Evolutionary conservation across 2,888 invertebrate species (phyloP).

Genomic region (Himalopsyche japonica): DNA sequence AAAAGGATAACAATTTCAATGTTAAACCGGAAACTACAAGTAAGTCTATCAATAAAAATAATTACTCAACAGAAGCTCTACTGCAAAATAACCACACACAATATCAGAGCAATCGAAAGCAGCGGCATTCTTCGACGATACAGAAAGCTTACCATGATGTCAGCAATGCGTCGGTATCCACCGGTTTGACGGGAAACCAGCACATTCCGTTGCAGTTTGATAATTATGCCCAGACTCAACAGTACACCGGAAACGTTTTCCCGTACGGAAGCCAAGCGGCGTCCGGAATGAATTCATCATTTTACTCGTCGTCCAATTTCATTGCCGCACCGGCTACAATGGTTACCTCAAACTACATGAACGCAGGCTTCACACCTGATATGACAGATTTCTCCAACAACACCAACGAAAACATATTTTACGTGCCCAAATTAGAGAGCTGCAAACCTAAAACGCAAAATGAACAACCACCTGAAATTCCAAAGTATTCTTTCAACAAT

Average conservation of each 20-base stretch:
- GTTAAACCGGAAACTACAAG: slow-evolving; percentile 12
- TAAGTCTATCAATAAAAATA: slow-evolving; percentile 27
- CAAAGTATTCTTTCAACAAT: slow-evolving; percentile 25
- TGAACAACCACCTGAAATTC: slow-evolving; percentile 6
- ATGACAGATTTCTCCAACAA: slow-evolving; percentile 20
- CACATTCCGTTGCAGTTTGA: slow-evolving; percentile 25
- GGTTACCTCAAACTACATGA: slow-evolving; percentile 21
- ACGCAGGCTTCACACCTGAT: slow-evolving; percentile 21
- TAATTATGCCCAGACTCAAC: slow-evolving; percentile 28
- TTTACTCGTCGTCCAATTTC: slow-evolving; percentile 25
- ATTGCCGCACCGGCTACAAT: not conserved
- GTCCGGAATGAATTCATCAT: slow-evolving; percentile 19
- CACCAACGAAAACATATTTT: slow-evolving; percentile 28
- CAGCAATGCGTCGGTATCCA: slow-evolving; percentile 15
- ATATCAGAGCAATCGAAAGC: slow-evolving; percentile 23
- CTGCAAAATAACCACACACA: slow-evolving; percentile 27
- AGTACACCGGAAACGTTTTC: slow-evolving; percentile 23
- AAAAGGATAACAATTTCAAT: slow-evolving; percentile 8
- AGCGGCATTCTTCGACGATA: slow-evolving; percentile 8
- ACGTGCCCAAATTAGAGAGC: slow-evolving; percentile 19
- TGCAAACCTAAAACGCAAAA: slow-evolving; percentile 21
- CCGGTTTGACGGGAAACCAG: not conserved
- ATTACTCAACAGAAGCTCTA: slow-evolving; percentile 38
- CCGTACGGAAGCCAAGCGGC: slow-evolving; percentile 16
- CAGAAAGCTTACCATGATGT: slow-evolving; percentile 26